These are phyloP conservation scores for Nyctereutes procyonoides DNA, from an alignment of 2,113 vertebrate genomes.

Conservation along the genomic window DNA sequence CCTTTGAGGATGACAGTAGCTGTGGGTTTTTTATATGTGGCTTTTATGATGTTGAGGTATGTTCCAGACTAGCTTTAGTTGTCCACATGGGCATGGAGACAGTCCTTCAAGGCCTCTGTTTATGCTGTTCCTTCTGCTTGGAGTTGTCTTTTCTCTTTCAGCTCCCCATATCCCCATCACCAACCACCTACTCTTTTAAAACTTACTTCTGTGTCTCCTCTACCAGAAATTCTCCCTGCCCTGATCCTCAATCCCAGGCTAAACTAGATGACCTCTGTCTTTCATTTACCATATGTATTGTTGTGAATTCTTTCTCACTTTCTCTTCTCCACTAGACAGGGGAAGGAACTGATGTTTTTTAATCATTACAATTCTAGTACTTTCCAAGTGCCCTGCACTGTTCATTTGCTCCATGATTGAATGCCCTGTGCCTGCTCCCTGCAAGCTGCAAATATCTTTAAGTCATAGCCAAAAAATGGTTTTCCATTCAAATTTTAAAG, in stretches of 20 bases:
- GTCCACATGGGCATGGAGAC: neutral
- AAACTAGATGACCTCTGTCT: neutral
- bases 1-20: neutral
- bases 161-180: neutral
- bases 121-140: neutral
- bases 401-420: neutral
- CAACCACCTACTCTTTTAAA: neutral
- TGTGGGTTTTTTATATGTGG: neutral
- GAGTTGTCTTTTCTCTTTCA: neutral
- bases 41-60: neutral
- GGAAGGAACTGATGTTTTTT: neutral
- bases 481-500: slow-evolving; percentile 27
- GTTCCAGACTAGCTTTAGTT: neutral
- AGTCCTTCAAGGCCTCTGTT: neutral
- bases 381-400: neutral
- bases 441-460: neutral
- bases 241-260: neutral
- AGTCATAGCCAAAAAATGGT: slow-evolving; percentile 12
- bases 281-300: neutral
- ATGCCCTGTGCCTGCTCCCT: neutral
- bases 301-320: neutral
- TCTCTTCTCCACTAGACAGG: neutral
- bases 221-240: neutral
- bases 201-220: neutral
- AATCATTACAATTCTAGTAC: neutral